Conservation (phyloP, 2,888 invertebrate genomes). For the Andricus quercusramuli region DNA sequence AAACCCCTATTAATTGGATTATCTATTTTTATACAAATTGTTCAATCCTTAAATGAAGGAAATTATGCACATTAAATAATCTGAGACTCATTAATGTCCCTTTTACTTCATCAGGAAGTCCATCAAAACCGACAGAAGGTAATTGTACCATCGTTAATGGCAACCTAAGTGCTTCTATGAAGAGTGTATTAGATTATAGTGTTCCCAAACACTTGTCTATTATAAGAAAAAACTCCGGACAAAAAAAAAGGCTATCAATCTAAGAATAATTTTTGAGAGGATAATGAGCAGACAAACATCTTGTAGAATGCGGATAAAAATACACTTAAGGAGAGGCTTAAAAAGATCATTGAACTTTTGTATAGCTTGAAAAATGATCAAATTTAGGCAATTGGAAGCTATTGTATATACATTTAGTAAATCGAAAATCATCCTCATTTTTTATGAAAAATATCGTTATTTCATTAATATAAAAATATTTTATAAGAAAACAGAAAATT, state of each 20-base stretch:
- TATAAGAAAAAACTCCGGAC: background rate
- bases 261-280: background rate
- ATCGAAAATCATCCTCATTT: no score
- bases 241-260: slow-evolving; percentile 22
- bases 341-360: background rate
- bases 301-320: background rate
- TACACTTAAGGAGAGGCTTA: background rate
- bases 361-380: no score
- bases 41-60: background rate
- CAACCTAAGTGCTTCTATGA: no score
- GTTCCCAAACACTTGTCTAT: no score
- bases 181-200: background rate
- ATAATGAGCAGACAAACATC: slow-evolving; percentile 22
- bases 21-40: background rate
- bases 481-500: no score
- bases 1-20: no score
- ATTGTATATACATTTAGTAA: no score
- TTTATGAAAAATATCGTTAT: no score
- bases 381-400: no score
- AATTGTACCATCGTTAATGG: no score
- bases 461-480: no score
- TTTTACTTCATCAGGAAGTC: slow-evolving; percentile 31
- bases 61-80: background rate
- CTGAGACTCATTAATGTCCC: background rate
- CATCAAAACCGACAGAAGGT: slow-evolving; percentile 26